Base-by-base conservation (phyloP, 2,888 invertebrate species). In the Zaprionus obscuricornis region DNA sequence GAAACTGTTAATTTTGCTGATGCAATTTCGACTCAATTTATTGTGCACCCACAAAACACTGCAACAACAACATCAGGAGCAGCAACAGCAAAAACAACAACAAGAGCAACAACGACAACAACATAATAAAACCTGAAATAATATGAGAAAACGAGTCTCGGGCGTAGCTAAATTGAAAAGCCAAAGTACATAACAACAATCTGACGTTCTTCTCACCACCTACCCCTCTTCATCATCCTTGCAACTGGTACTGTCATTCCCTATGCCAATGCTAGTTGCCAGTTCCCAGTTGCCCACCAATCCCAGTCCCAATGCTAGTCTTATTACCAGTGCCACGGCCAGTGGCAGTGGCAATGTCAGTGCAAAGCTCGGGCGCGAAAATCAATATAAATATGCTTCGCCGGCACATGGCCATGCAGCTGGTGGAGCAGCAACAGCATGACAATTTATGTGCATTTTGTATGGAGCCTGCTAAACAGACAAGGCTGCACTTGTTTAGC, bases 1-100 rank as follows among this genome's bases (percentile, higher is more conserved):
- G 79, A 81, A 81, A 81, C 86, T 85, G 86, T 81, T 81, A 86
- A 81, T 81, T 81, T 81, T 54, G 78, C 77, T 83, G 86, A 79
- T 79, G 79, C 86, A 84, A 79, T 86, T 79, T 86, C 58, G 74
- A 74, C 82, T 84, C 77, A 79, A 79, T 86, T 86, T 79, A 79
- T 79, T 86, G 86, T 81, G 83, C 74, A 86, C 85, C 79, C 83
- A 78, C 85, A 64, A 66, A 72, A 68, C 57, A 65, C 60, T 51
- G 60, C 45, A 55, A 39, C 56, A 59, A 52, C 58, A 60, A 55
- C 54, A 64, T 11, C 20, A 34, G 16, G 18, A 33, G 22, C 49
- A 26, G 13, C 18, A 49, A 7, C 27, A 31, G 13, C 20, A 34
- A 17, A 24, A 22, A 10, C 18, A 26, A 6, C 20, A 18, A 5